phyloP scores from a whole-genome alignment of 2,113 vertebrate genomes.

The Notarius lentiginosus region DNA sequence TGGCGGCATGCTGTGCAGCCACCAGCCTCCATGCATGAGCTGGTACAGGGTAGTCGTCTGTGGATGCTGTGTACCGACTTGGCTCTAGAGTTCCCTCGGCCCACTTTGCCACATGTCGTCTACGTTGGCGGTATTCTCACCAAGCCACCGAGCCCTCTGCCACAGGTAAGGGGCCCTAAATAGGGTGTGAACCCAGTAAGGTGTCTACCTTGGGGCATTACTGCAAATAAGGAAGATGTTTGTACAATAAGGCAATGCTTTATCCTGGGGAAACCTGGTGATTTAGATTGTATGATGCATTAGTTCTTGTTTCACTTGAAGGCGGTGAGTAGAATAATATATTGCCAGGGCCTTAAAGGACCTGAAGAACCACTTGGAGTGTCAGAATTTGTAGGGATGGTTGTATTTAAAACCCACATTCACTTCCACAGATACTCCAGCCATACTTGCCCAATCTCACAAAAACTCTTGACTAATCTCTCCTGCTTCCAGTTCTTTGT shows the following conservation, averaged over 20 bases:
- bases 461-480: background rate
- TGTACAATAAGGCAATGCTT: background rate
- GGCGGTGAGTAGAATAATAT: background rate
- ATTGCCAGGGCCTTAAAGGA: background rate
- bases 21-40: conserved; percentile 84
- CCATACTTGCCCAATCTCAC: background rate
- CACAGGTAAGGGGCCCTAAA: conserved; percentile 82
- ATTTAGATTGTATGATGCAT: background rate
- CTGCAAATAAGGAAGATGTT: background rate
- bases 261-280: background rate
- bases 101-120: conserved; percentile 94
- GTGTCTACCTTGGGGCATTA: background rate
- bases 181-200: background rate
- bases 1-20: conserved; percentile 84
- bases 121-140: conserved; percentile 98
- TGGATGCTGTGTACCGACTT: conserved; percentile 99
- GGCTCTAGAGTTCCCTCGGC: conserved; percentile 95
- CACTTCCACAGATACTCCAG: background rate
- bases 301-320: background rate
- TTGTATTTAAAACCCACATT: background rate
- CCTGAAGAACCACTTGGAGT: background rate
- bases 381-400: background rate
- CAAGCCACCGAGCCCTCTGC: conserved; percentile 84
- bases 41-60: conserved; percentile 90
- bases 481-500: background rate